Evolutionary conservation across 2,888 invertebrate species (phyloP), one percentile per base, ranked within the genome.

Genomic region (Cyclophora albipunctata): DNA sequence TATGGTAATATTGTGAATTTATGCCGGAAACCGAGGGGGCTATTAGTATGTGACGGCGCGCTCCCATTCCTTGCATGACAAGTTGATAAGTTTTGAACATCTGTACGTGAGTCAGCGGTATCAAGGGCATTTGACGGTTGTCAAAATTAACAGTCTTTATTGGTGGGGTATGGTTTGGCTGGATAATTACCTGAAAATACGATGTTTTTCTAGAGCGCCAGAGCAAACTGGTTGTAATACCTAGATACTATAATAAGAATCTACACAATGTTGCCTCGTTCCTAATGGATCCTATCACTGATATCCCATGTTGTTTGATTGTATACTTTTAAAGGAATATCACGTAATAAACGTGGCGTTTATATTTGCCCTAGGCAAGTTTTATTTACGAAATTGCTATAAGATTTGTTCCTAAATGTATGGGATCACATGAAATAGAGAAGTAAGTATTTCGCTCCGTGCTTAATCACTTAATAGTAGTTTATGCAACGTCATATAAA

Each of bases 11-110:
- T 20, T 20, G 4, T 37, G 62, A 62, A 71, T 68, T 71, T 68
- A 70, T 72, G 74, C 78, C 80, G 81, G 82, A 82, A 83, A 74
- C 71, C 64, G 75, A 59, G 53, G 54, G 53, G 54, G 51, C 48
- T 68, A 80, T 82, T 81, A 74, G 78, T 81, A 82, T 81, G 76
- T 52, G 58, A 52, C 72, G 54, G 53, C 55, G 42, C 50, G 40
- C 48, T 50, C 78, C 76, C 77, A 65, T 58, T 64, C 58, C 49
- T 51, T 37, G 37, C 37, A 34, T 45, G 37, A 45, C 33, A 45
- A 37, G 51, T 46, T 46, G 43, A 50, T 42, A 47, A 53, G 62
- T 58, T 58, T 52, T 43, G 65, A 66, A 69, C 73, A 73, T 70
- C 67, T 73, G 73, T 71, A 61, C 43, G 43, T 43, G 43, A 43